Base-by-base conservation (phyloP, 2,113 vertebrate genomes). In the Phaethon lepturus region DNA sequence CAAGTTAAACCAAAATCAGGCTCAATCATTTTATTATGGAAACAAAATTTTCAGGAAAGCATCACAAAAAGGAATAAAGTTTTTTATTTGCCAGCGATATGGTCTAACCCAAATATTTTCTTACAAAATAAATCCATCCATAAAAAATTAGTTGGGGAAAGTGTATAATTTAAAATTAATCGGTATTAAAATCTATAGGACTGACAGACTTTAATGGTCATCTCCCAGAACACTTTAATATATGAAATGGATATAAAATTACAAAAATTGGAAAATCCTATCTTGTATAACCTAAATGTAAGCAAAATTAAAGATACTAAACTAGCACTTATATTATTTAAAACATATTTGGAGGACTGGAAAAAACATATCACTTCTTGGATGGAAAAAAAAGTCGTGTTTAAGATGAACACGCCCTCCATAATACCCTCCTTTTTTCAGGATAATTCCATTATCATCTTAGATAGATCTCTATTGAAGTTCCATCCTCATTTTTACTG, bases 1-100 rank as follows among this genome's bases (percentile, higher is more conserved):
- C n/a, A 92, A 88, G 60, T 63, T 92, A 88, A 88, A 77, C 63
- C 33, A 86, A 95, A 92, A 95, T 90, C 67, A 8, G 17, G 42
- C 45, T 88, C 74, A 80, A 63, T 80, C 68, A 80, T 71, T 93
- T 92, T 59, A 88, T 95, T 86, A 93, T 9, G 40, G 38, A 80
- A 93, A 86, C 4, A 74, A 77, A 80, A 49, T 26, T 45, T 79
- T 88, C 79, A 92, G 67, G 72, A 86, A 96, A 86, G 60, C 52
- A 96, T 71, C 82, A 84, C 11, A 69, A 86, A 80, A 68, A 71
- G 26, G 11, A 12, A 47, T 55, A 2, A 71, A 77, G 52, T 69
- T 55, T 47, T 93, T 94, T 59, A 92, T 69, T 87, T 92, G 33
- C 67, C 42, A 77, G 23, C 67, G 42, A 80, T 28, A 52, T 33